Evolutionary conservation across 1,140 invertebrate genomes (phyloP), one percentile per base, ranked within the genome.

Genomic region (Cyclargus thomasi): DNA sequence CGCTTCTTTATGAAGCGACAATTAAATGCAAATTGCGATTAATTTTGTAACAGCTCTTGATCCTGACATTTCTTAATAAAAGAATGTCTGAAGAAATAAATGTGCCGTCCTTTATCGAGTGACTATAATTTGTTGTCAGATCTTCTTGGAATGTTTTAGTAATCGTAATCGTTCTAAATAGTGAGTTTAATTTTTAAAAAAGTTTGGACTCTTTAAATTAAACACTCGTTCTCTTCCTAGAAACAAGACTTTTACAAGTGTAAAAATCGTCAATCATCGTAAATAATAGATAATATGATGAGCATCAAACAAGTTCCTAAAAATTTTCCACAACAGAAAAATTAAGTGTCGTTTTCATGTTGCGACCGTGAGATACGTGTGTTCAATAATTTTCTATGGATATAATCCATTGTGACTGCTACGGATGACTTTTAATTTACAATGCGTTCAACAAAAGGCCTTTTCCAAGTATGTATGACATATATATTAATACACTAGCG

Each of bases 321-420:
- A 29, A 29, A 29, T 29, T 29, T 29, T 29, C 29, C 29, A 29
- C 8, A 29, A 29, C 8, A 29, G 23, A 23, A 23, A 8, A 4
- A 3, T 7, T 29, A 29, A 29, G 6, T 55, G 53, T n/a, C n/a
- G 53, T 20, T 55, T 55, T 18, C 53, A 17, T 64, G 17, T 57
- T 20, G 59, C 57, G 71, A 59, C 69, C 74, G 63, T 70, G 71
- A 64, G 57, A 70, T 59, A 21, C 29, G 29, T 67, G 65, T 65
- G 63, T 29, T 22, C 63, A 47, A 18, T 18, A 6, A 74, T 74
- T 74, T 62, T 69, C 67, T 47, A 71, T 65, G 65, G 70, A 53
- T 65, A 71, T 71, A 71, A 55, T 3, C 53, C 17, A 68, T 68
- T 71, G 57, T 62, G 39, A 67, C 68, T 64, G 53, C 67, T 53